Evolutionary conservation across 92 coral and sea anemone genomes (phyloP), one percentile per base, ranked within the genome.

Genomic region (Pocillopora meandrina): DNA sequence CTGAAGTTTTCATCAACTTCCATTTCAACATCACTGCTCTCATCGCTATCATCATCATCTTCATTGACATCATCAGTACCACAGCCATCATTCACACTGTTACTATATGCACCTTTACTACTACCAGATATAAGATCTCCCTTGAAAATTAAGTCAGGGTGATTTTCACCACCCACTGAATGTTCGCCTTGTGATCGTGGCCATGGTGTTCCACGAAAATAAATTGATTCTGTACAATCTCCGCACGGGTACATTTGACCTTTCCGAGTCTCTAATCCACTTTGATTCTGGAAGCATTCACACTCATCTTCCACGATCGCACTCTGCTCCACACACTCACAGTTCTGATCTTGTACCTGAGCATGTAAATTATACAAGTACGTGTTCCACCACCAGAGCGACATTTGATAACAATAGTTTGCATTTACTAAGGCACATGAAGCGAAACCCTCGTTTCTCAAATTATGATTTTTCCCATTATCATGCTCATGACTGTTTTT

Each of bases 1-100:
- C 87, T 89, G 76, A 96, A 96, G 17, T 85, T 73, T 68, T 94
- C 93, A 83, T 96, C 91, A 35, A 96, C 88, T 87, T 96, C 98
- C 85, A 96, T 85, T 35, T 59, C 23, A 5, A 14, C 23, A 71
- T 81, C 61, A 71, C 80, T 76, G 68, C 82, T 88, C 26, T 26
- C 78, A 52, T 76, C 76, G 20, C 75, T 74, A 56, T 21, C 34
- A 58, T 52, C 57, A 23, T 59, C 73, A 59, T 75, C 26, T 13
- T n/a, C 42, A 35, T 9, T 16, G 10, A 2, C 67, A 13, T 71
- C 77, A 10, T 70, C 61, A 9, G 31, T 47, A 52, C 59, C 65
- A 63, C 17, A 13, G 15, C 61, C 75, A 58, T 21, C 82, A 62
- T 20, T 15, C 17, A 18, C 15, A 42, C 14, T 31, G 15, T 67